Evolutionary conservation across 1,140 invertebrate genomes (phyloP).

Genomic region (Campodea augens): DNA sequence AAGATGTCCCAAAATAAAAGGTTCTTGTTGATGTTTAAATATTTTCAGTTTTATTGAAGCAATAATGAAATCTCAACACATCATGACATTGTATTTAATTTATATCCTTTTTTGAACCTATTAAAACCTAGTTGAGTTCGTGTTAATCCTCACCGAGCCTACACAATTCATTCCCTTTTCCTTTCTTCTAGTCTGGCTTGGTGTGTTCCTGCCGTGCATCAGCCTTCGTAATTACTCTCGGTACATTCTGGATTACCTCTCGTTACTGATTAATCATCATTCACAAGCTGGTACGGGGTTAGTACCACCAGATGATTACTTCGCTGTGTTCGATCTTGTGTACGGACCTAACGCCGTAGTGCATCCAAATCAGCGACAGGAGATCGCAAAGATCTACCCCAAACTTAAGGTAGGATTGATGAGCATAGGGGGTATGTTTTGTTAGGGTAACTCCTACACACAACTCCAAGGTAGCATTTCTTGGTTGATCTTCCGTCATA

Average conservation of each 20-base stretch:
- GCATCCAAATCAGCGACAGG: neutral
- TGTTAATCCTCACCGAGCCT: too few relatives aligned
- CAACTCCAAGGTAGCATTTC: too few relatives aligned
- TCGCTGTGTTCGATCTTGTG: neutral
- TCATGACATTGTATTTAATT: too few relatives aligned
- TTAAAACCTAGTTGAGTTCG: too few relatives aligned
- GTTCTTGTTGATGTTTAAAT: too few relatives aligned
- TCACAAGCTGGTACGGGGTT: neutral
- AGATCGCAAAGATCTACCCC: neutral
- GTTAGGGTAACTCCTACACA: too few relatives aligned
- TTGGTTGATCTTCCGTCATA: too few relatives aligned
- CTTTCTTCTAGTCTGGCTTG: conserved; percentile 48
- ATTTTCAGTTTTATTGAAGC: too few relatives aligned
- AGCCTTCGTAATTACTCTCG: conserved; percentile 48
- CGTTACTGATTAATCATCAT: conserved; percentile 29
- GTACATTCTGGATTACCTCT: conserved; percentile 46
- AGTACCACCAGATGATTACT: neutral
- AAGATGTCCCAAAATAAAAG: too few relatives aligned
- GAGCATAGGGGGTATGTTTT: neutral
- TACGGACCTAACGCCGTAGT: neutral
- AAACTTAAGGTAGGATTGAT: neutral
- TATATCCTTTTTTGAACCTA: too few relatives aligned
- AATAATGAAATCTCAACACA: too few relatives aligned
- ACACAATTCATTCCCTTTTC: too few relatives aligned
- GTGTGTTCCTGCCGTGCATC: conserved; percentile 54